phyloP scores from a whole-genome alignment of 2,797 vertebrate species.

The Dromococcyx pavoninus region DNA sequence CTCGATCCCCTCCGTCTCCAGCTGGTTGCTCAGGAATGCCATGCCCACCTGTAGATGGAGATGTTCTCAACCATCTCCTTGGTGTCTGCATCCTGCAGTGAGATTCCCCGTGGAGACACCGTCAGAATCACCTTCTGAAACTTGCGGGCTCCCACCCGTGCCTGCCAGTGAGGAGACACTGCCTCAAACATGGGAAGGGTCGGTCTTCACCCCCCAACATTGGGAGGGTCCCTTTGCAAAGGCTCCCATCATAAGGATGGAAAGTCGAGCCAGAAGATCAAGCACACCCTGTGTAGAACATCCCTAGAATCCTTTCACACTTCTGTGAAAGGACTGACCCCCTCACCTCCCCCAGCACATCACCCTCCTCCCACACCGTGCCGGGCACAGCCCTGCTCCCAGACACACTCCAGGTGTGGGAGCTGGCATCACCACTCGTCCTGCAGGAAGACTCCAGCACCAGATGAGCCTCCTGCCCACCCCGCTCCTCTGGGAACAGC shows the following conservation, averaged over 20 bases:
- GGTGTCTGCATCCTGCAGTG: slow-evolving; percentile 86
- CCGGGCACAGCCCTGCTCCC: neutral
- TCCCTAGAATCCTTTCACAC: neutral
- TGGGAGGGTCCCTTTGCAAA: no score
- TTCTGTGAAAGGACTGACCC: neutral
- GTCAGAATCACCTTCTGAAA: slow-evolving; percentile 90
- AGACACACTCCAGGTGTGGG: neutral
- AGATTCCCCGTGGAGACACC: slow-evolving; percentile 88
- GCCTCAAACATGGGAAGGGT: neutral
- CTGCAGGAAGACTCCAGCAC: neutral
- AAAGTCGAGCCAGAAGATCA: neutral
- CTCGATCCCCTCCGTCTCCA: neutral
- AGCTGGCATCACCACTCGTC: neutral
- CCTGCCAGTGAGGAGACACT: slow-evolving; percentile 75
- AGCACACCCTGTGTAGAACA: neutral
- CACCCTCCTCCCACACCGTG: neutral
- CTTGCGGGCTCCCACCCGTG: slow-evolving; percentile 87
- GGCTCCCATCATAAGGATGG: neutral
- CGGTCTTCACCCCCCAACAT: neutral
- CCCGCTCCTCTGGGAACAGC: neutral
- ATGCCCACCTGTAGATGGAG: slow-evolving; percentile 89
- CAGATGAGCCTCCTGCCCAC: neutral
- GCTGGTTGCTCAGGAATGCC: neutral
- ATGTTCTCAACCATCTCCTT: slow-evolving; percentile 86
- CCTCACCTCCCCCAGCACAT: neutral